Conservation (phyloP, 2,888 invertebrate species). For the Meliscaeva auricollis region DNA sequence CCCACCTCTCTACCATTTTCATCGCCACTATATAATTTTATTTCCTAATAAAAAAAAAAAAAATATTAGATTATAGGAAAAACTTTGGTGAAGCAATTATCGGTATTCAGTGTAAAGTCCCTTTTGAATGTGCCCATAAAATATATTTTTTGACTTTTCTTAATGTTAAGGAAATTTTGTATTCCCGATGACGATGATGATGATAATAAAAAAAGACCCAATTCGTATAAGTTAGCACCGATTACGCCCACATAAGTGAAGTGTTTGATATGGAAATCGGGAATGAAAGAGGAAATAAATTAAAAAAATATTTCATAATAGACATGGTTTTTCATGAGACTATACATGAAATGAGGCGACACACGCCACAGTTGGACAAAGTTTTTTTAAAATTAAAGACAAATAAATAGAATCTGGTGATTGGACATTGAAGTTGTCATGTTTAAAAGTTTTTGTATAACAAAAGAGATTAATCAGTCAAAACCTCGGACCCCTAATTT, state of each 20-base stretch:
- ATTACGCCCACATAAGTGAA: constrained; percentile 61
- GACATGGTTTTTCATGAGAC: not conserved
- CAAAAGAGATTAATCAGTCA: no score
- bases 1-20: not conserved
- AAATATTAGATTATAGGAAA: constrained; percentile 55
- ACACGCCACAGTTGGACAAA: not conserved
- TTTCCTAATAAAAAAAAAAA: constrained; percentile 52
- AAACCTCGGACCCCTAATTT: no score
- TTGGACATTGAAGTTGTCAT: no score
- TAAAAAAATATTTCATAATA: constrained; percentile 60
- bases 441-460: no score
- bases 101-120: constrained; percentile 38
- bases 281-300: constrained; percentile 46
- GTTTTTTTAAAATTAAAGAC: no score
- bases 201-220: constrained; percentile 57
- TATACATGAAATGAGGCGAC: not conserved
- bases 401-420: not conserved
- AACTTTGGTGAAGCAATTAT: constrained; percentile 68
- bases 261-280: constrained; percentile 32
- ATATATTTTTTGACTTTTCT: constrained; percentile 35
- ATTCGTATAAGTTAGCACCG: constrained; percentile 62
- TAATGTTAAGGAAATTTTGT: constrained; percentile 13
- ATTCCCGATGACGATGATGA: not conserved
- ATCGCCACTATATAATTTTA: constrained; percentile 37
- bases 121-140: constrained; percentile 53